Base-by-base conservation (phyloP, 2,797 vertebrate species). In the Betta splendens region DNA sequence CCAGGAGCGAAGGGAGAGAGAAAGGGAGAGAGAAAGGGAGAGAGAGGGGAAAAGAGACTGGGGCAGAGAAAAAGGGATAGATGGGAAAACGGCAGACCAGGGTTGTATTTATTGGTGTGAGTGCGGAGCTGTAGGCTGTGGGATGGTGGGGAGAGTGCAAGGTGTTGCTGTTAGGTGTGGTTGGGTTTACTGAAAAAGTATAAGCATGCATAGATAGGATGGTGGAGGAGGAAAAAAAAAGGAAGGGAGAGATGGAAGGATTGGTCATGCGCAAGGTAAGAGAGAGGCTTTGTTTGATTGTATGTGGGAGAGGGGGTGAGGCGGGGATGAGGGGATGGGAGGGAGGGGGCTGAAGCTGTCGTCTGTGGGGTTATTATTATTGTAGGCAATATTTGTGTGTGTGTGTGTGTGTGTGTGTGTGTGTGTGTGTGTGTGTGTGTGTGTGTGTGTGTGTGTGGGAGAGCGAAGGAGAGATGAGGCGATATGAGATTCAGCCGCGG, bases 251-350 rank as follows among this genome's bases (percentile, higher is more conserved):
- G 89, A 90, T 85, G 84, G 81, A 84, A 87, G 85, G 87, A 91
- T 91, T 89, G 88, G 88, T 87, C 88, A 88, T 90, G 89, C 76
- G 85, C 85, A 90, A 92, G 92, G 92, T 92, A 91, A 92, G 92
- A 89, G 78, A 82, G 77, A 84, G 88, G 88, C 86, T 91, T 92
- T 90, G 88, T 92, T 86, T 91, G 88, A 89, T 85, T 86, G 89
- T 91, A 90, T 88, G 79, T 85, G 76, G 83, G 79, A 53, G 74
- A 80, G 50, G 62, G 54, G 65, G 39, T 33, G 70, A 64, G 61
- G 66, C 70, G 67, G 72, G 72, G 68, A 57, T 53, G 70, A 67
- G 63, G 78, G 72, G 72, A 58, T 69, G 83, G 75, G 68, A 67
- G 79, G 81, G 80, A 77, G 84, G 81, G 84, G 79, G 85, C 72